Conservation (phyloP, 2,888 invertebrate species). For the Epiperipatus broadwayi region DNA sequence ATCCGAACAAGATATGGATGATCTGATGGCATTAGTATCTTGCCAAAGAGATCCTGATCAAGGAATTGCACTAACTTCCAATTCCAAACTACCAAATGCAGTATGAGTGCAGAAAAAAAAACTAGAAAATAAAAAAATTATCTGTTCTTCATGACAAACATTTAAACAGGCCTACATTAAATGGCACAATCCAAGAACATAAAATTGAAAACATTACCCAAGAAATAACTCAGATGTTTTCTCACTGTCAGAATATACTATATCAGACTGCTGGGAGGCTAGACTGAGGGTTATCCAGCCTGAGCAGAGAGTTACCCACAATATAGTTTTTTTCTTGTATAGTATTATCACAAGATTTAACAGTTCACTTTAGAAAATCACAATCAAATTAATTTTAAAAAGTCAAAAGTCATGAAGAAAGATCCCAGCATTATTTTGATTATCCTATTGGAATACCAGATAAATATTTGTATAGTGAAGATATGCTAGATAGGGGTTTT, state of each 20-base stretch:
- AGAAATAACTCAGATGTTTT: conserved; percentile 53
- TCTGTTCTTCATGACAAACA: conserved; percentile 66
- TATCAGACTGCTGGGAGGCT: conserved; percentile 26
- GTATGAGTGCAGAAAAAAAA: too few relatives aligned
- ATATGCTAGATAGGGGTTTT: too few relatives aligned
- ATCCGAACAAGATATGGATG: too few relatives aligned
- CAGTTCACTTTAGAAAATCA: conserved; percentile 56
- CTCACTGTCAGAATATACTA: conserved; percentile 37
- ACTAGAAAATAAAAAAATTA: conserved; percentile 51
- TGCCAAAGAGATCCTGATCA: too few relatives aligned
- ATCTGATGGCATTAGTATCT: too few relatives aligned
- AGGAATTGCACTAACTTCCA: too few relatives aligned
- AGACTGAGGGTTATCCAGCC: conserved; percentile 34
- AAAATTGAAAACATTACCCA: conserved; percentile 62
- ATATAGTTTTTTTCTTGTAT: conserved; percentile 68
- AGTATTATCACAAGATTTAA: conserved; percentile 66
- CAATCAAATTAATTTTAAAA: conserved; percentile 70
- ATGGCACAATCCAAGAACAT: conserved; percentile 65
- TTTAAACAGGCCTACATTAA: conserved; percentile 64
- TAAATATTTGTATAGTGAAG: too few relatives aligned
- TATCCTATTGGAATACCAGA: too few relatives aligned
- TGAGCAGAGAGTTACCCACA: conserved; percentile 55
- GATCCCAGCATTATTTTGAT: too few relatives aligned
- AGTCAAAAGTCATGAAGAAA: too few relatives aligned
- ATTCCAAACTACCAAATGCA: too few relatives aligned